These are phyloP conservation scores for Brenthis ino DNA, from an alignment of 2,888 invertebrate species.

Conservation along the genomic window DNA sequence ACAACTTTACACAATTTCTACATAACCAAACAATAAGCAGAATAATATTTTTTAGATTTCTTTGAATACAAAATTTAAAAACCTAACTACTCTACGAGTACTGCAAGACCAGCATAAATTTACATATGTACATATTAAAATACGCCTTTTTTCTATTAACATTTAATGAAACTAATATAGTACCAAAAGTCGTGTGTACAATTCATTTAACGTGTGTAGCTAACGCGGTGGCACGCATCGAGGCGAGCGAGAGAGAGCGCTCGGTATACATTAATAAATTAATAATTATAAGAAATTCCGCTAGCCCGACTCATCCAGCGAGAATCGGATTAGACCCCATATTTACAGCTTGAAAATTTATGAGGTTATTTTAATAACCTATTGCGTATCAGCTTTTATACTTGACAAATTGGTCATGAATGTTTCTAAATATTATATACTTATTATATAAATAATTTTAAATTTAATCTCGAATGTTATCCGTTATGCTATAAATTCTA, in stretches of 20 bases:
- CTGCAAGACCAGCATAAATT: too few relatives aligned
- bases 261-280: slow-evolving; percentile 80
- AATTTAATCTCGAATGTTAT: too few relatives aligned
- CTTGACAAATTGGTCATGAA: not conserved
- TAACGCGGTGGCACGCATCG: slow-evolving; percentile 48
- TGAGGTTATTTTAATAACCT: slow-evolving; percentile 8
- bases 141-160: not conserved
- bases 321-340: slow-evolving; percentile 31
- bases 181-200: not conserved
- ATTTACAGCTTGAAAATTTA: slow-evolving; percentile 3
- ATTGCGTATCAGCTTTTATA: not conserved
- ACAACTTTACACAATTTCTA: too few relatives aligned
- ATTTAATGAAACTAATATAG: not conserved
- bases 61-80: too few relatives aligned
- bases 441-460: not conserved
- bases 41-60: too few relatives aligned
- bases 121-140: too few relatives aligned
- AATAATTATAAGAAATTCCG: slow-evolving; percentile 80
- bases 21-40: too few relatives aligned
- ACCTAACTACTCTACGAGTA: too few relatives aligned
- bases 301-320: slow-evolving; percentile 46
- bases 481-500: too few relatives aligned
- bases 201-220: slow-evolving; percentile 36
- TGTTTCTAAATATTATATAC: too few relatives aligned
- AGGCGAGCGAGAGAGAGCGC: slow-evolving; percentile 74